Conservation (phyloP, 2,797 vertebrate genomes). For the Cyprinella venusta region DNA sequence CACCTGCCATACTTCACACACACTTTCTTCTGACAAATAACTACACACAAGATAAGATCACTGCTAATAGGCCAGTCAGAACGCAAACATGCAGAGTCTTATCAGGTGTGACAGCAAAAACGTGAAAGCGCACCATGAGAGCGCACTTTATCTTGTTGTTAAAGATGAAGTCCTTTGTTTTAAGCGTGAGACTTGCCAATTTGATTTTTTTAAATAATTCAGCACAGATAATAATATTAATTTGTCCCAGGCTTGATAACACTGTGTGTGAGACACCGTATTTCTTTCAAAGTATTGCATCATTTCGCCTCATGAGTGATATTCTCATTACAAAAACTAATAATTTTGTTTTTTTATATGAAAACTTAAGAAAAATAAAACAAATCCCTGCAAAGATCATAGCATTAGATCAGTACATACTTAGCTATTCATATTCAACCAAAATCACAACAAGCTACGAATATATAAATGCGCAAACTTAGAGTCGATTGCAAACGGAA, state of each 20-base stretch:
- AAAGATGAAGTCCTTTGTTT: slow-evolving; percentile 35
- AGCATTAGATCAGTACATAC: neutral
- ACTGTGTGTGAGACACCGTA: neutral
- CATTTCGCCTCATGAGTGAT: neutral
- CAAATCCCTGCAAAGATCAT: neutral
- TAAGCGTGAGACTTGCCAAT: neutral
- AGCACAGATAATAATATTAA: neutral
- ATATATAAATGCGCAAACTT: no score
- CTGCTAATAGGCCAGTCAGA: slow-evolving; percentile 3
- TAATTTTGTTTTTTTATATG: neutral
- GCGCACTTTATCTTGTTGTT: slow-evolving; percentile 12
- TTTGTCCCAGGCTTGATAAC: neutral
- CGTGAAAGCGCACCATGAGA: neutral
- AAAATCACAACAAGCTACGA: neutral
- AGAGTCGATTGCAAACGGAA: no score
- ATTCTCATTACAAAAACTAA: neutral
- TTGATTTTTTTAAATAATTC: slow-evolving; percentile 18
- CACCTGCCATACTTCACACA: slow-evolving; percentile 13
- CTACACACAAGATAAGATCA: slow-evolving; percentile 23
- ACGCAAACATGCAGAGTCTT: neutral
- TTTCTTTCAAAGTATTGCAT: neutral
- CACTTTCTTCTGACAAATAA: slow-evolving; percentile 28
- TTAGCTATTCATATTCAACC: neutral
- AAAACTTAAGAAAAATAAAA: no score
- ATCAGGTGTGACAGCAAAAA: slow-evolving; percentile 23